phyloP scores from a whole-genome alignment of 2,113 vertebrate genomes.

The Telmatochromis sp. region DNA sequence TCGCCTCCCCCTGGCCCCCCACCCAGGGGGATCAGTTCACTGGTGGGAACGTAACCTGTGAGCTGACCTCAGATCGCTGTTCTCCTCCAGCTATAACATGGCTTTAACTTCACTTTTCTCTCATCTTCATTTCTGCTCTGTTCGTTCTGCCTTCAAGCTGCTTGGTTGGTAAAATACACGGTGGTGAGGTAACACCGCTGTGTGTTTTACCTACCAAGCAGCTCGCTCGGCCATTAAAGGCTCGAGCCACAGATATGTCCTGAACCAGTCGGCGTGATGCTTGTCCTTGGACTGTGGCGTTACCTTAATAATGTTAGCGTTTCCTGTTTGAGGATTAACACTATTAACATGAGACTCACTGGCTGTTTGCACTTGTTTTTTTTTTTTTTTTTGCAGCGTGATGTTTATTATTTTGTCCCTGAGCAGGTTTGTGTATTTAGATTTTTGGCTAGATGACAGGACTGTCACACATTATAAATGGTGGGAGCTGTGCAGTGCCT shows the following conservation, averaged over 20 bases:
- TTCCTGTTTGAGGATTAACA: background rate
- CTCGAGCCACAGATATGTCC: background rate
- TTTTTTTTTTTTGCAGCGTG: background rate
- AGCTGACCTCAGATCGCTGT: background rate
- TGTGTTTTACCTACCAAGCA: background rate
- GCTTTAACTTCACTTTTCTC: background rate
- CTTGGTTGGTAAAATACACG: background rate
- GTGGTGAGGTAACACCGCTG: fast-evolving
- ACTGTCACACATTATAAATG: background rate
- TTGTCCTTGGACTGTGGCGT: background rate
- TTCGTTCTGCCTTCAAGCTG: background rate
- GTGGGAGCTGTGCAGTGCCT: background rate
- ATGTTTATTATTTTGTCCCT: background rate
- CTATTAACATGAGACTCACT: background rate
- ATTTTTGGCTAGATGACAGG: background rate
- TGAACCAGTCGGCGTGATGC: background rate
- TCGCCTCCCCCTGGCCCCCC: background rate
- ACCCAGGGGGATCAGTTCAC: background rate
- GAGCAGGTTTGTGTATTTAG: background rate
- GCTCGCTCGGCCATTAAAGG: background rate
- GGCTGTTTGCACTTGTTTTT: background rate
- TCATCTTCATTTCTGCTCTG: background rate
- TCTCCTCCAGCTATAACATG: background rate
- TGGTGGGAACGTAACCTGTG: background rate
- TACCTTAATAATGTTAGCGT: background rate